A percentile compares a stretch with the other conserved stretches of the same genome.
phyloP scores from a whole-genome alignment of 1,140 invertebrate genomes.

The Riptortus pedestris region DNA sequence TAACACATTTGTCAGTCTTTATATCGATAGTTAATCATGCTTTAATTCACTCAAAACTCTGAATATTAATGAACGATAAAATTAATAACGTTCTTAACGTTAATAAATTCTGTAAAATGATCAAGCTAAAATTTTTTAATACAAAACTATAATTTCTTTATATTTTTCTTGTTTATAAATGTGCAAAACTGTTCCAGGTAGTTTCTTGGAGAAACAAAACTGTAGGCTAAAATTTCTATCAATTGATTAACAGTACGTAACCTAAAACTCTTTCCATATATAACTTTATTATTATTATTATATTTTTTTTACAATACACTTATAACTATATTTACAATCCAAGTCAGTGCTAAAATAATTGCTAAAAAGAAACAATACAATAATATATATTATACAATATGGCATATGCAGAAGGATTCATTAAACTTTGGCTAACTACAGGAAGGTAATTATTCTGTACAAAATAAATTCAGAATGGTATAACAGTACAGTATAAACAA shows the following conservation, averaged over 20 bases:
- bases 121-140: conserved; percentile 10
- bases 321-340: conserved; percentile 13
- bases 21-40: neutral
- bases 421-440: conserved; percentile 16
- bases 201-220: conserved; percentile 16
- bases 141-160: conserved; percentile 13
- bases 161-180: conserved; percentile 13
- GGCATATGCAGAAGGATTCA: conserved; percentile 9
- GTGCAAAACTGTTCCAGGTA: conserved; percentile 6
- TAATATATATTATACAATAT: conserved; percentile 3
- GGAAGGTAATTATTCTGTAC: neutral
- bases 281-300: neutral
- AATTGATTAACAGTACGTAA: neutral
- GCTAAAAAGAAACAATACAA: conserved; percentile 6
- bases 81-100: conserved; percentile 12
- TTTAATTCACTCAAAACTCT: conserved; percentile 1
- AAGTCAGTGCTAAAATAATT: conserved; percentile 1
- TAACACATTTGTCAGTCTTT: conserved; percentile 15
- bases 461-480: conserved; percentile 5
- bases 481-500: too few relatives aligned
- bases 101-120: conserved; percentile 13
- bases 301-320: conserved; percentile 8
- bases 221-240: neutral
- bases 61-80: neutral
- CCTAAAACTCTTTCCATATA: neutral